These are phyloP conservation scores for Petrolisthes manimaculis DNA, from an alignment of 2,888 invertebrate genomes.

Conservation along the genomic window DNA sequence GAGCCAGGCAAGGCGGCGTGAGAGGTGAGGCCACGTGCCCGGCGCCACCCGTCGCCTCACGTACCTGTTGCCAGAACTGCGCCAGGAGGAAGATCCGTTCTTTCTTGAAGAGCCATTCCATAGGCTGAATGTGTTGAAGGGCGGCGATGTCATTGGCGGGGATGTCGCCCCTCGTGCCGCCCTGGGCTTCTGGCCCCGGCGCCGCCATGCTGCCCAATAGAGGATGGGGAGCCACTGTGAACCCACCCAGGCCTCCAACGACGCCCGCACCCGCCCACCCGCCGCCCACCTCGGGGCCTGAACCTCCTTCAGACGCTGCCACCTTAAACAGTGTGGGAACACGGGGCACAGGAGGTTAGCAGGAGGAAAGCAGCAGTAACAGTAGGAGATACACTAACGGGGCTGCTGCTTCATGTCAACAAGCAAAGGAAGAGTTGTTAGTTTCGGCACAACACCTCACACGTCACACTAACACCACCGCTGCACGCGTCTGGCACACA, in stretches of 20 bases:
- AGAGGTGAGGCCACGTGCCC: constrained; percentile 17
- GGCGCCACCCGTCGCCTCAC: constrained; percentile 68
- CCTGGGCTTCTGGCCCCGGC: constrained; percentile 64
- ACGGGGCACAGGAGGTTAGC: constrained; percentile 13
- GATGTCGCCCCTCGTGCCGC: constrained; percentile 57
- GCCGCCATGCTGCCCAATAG: constrained; percentile 62
- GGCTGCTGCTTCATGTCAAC: constrained; percentile 45
- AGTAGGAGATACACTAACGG: constrained; percentile 32
- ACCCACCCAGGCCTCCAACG: constrained; percentile 46
- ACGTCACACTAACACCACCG: constrained; percentile 44
- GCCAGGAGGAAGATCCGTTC: constrained; percentile 93
- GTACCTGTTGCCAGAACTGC: constrained; percentile 97
- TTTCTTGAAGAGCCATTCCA: constrained; percentile 97
- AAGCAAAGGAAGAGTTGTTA: constrained; percentile 31
- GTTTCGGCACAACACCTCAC: constrained; percentile 23
- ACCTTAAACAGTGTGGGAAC: constrained; percentile 47
- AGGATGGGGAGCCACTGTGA: constrained; percentile 63
- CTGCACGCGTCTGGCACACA: constrained; percentile 37
- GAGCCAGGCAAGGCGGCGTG: not conserved
- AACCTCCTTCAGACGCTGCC: constrained; percentile 60
- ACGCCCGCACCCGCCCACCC: constrained; percentile 59
- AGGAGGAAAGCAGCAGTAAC: constrained; percentile 33
- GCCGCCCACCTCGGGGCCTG: constrained; percentile 61
- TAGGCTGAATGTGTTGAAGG: constrained; percentile 79
- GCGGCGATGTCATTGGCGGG: constrained; percentile 57